These are phyloP conservation scores for Argentina silus DNA, from an alignment of 2,797 vertebrate genomes.

Conservation along the genomic window DNA sequence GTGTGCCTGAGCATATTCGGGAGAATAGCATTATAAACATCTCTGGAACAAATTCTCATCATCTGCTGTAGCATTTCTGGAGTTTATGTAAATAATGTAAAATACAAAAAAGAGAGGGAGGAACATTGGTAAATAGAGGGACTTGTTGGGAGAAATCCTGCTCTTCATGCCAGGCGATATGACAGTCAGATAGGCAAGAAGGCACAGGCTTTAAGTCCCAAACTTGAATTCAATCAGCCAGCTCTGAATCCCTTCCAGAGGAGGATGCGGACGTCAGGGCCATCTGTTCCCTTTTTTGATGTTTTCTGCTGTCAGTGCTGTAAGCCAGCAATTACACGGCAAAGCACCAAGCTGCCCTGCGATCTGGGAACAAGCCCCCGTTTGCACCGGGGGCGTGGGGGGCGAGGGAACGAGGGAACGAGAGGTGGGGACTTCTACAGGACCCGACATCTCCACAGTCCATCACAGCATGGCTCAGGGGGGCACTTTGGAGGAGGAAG, in stretches of 20 bases:
- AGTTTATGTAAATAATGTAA: not conserved
- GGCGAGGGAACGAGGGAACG: not conserved
- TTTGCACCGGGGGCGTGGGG: not conserved
- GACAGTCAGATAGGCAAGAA: conserved; percentile 32
- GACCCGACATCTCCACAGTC: conserved; percentile 17
- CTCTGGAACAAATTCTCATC: conserved; percentile 9
- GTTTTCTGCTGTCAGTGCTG: conserved; percentile 38
- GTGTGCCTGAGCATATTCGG: not conserved
- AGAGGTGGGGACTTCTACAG: not conserved
- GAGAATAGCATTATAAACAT: conserved; percentile 24
- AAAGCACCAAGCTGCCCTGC: conserved; percentile 37
- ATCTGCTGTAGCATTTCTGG: not conserved
- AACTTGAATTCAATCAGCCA: conserved; percentile 56
- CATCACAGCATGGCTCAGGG: conserved; percentile 22
- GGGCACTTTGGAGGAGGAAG: not conserved
- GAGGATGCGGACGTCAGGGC: conserved; percentile 38
- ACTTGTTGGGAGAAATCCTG: not conserved
- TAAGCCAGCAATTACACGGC: conserved; percentile 53
- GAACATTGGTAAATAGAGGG: not conserved
- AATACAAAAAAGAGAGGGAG: not conserved
- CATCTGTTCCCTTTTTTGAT: conserved; percentile 55
- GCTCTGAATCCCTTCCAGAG: conserved; percentile 46
- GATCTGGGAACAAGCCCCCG: conserved; percentile 23
- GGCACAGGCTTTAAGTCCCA: conserved; percentile 31
- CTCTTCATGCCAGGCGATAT: conserved; percentile 24